phyloP scores from a whole-genome alignment of 2,888 invertebrate species.

The Sesia bembeciformis region DNA sequence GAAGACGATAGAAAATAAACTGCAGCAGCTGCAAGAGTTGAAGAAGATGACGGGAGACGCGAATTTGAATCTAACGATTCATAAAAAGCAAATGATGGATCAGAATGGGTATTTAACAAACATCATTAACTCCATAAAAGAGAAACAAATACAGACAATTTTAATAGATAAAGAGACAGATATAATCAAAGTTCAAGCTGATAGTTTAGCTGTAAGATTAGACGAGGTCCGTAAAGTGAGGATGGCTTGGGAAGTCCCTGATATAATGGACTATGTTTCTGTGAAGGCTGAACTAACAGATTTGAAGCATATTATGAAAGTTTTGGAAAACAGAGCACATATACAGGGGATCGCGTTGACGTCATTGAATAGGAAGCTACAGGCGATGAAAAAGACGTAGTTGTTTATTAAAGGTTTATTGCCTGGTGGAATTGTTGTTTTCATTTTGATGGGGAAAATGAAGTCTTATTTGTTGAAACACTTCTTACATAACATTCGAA shows the following conservation, averaged over 20 bases:
- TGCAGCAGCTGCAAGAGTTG: constrained; percentile 62
- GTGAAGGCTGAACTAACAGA: constrained; percentile 65
- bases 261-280: constrained; percentile 73
- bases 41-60: constrained; percentile 76
- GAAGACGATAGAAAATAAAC: constrained; percentile 69
- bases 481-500: too few species aligned
- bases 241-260: constrained; percentile 65
- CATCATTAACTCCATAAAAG: constrained; percentile 48
- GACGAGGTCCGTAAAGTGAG: constrained; percentile 47
- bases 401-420: neutral
- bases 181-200: constrained; percentile 46
- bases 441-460: too few species aligned
- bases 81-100: constrained; percentile 71
- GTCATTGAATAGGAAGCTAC: constrained; percentile 39
- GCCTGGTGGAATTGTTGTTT: neutral
- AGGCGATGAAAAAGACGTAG: neutral
- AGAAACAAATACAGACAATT: constrained; percentile 45
- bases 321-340: constrained; percentile 41
- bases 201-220: constrained; percentile 39
- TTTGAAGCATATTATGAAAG: constrained; percentile 48
- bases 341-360: constrained; percentile 51
- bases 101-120: constrained; percentile 56
- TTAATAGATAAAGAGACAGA: constrained; percentile 53
- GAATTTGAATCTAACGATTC: constrained; percentile 68
- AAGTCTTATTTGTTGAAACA: too few species aligned